Conservation (phyloP, 2,888 invertebrate genomes). For the Acanthosoma haemorrhoidale region DNA sequence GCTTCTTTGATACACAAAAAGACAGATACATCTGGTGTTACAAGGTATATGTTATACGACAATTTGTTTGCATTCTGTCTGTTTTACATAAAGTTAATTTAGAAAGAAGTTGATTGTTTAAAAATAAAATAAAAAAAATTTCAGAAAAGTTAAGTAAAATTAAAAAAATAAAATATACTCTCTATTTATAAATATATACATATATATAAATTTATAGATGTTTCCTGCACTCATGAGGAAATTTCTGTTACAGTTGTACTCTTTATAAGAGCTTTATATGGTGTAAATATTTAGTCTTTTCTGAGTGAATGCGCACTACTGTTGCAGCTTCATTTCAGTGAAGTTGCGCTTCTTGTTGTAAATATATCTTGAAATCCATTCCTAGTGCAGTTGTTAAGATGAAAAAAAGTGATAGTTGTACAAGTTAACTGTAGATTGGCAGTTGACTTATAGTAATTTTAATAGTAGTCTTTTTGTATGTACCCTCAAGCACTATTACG, state of each 20-base stretch:
- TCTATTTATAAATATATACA: constrained; percentile 14
- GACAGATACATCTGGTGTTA: constrained; percentile 10
- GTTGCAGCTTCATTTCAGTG: constrained; percentile 24
- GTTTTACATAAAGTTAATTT: background rate
- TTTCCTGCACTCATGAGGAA: constrained; percentile 25
- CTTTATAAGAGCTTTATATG: constrained; percentile 33
- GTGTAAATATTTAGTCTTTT: constrained; percentile 29
- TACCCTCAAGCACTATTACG: constrained; percentile 32
- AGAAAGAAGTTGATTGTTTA: background rate
- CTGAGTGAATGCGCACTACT: constrained; percentile 13
- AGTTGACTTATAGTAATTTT: constrained; percentile 26
- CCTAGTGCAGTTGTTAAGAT: constrained; percentile 14
- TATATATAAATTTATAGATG: background rate
- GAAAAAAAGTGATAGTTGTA: background rate
- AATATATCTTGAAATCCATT: constrained; percentile 26
- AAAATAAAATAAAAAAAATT: constrained; percentile 9
- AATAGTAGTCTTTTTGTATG: constrained; percentile 28
- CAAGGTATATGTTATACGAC: background rate
- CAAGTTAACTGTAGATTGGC: constrained; percentile 2
- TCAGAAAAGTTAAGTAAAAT: constrained; percentile 1
- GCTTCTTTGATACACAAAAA: background rate
- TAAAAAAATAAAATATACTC: constrained; percentile 16
- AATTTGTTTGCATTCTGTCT: background rate
- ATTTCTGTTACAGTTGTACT: constrained; percentile 28
- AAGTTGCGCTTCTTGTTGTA: constrained; percentile 26